Base-by-base conservation (phyloP, 2,113 vertebrate species). In the Nycticryphes semicollaris region DNA sequence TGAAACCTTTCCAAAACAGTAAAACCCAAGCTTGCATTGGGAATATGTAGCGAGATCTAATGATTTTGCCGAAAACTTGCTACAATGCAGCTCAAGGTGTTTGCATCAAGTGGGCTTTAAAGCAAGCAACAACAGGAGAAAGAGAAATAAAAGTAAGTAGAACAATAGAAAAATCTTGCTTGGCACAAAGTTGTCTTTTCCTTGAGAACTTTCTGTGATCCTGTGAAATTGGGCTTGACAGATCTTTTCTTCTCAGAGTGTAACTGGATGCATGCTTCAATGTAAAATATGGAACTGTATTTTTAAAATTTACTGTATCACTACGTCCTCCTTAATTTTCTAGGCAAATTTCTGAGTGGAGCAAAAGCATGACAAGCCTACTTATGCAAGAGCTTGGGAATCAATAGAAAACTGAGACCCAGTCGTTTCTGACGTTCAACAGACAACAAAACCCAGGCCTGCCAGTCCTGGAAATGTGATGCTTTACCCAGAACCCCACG, bases 1-100 rank as follows among this genome's bases (percentile, higher is more conserved):
- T 91, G 90, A 96, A 97, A 84, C 35, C 30, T 70, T 88, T 93
- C 85, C 92, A 95, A 81, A 96, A 80, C 79, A 94, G 90, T 93
- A 90, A 97, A 96, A 88, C 50, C 35, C 92, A 94, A 84, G 67
- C 28, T 76, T 90, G 48, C 56, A 69, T 5, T 75, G 85, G 87
- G 85, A 95, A 77, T 92, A 85, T 3, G 69, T 2, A 85, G 14
- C 59, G 11, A 91, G 59, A 88, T 37, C 25, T 70, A 91, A 83
- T 21, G 14, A 41, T 35, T 67, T 54, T 11, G 43, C 27, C 68
- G 33, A 95, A 93, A 90, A 76, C 43, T 45, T 59, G 57, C n/a
- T 87, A 51, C 19, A 68, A 69, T 48, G 68, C 51, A 88, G 72
- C 37, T 88, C 63, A 68, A 90, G 79, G 35, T 51, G 75, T 63